These are phyloP conservation scores for Thymelicus lineola DNA, from an alignment of 2,888 invertebrate genomes.

Conservation along the genomic window DNA sequence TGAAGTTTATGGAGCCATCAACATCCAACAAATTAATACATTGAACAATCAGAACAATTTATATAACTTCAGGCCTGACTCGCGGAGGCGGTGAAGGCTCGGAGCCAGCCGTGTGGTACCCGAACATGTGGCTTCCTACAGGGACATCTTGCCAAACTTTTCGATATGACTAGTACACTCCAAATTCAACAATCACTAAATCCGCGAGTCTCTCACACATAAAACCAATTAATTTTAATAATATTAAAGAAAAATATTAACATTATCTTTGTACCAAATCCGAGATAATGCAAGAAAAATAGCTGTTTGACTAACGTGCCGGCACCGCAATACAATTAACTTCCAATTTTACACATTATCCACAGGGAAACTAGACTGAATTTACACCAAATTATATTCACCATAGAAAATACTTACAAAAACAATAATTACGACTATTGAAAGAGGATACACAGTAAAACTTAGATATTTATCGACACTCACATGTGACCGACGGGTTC, in stretches of 20 bases:
- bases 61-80: slow-evolving; percentile 52
- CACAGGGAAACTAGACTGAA: slow-evolving; percentile 65
- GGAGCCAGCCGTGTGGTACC: slow-evolving; percentile 59
- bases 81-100: slow-evolving; percentile 52
- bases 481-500: slow-evolving; percentile 97
- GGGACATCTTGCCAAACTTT: slow-evolving; percentile 74
- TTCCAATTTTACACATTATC: slow-evolving; percentile 74
- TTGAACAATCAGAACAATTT: slow-evolving; percentile 43
- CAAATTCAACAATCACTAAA: slow-evolving; percentile 59
- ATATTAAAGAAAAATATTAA: slow-evolving; percentile 52
- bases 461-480: slow-evolving; percentile 88
- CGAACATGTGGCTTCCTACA: slow-evolving; percentile 76
- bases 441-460: slow-evolving; percentile 79
- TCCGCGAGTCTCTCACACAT: slow-evolving; percentile 53
- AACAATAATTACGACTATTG: slow-evolving; percentile 73
- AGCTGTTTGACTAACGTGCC: slow-evolving; percentile 81
- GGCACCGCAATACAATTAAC: slow-evolving; percentile 73
- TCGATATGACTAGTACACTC: slow-evolving; percentile 56
- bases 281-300: slow-evolving; percentile 67
- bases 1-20: slow-evolving; percentile 39
- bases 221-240: slow-evolving; percentile 50
- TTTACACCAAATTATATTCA: slow-evolving; percentile 75
- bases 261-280: slow-evolving; percentile 60
- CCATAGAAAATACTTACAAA: slow-evolving; percentile 82
- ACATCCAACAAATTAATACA: slow-evolving; percentile 29